phyloP scores from a whole-genome alignment of 2,113 vertebrate species.

The Halcyon senegalensis region DNA sequence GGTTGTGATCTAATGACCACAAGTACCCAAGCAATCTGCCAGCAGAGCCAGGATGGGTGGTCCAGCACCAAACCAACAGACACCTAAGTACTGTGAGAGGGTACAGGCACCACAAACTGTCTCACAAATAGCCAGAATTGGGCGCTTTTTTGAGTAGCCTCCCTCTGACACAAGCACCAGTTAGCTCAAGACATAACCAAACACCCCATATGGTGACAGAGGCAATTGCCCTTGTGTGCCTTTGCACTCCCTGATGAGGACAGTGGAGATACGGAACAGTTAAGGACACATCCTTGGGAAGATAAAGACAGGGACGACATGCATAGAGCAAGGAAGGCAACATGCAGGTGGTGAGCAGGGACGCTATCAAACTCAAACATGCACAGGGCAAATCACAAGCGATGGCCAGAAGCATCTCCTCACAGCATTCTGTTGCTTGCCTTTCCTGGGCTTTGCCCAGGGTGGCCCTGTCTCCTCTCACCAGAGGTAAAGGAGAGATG shows the following conservation, averaged over 20 bases:
- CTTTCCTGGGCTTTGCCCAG: neutral
- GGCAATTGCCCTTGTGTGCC: rapidly evolving
- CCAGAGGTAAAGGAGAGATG: neutral
- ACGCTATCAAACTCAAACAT: neutral
- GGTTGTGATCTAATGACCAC: neutral
- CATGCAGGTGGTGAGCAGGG: neutral
- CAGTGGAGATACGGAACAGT: neutral
- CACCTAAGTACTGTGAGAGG: neutral
- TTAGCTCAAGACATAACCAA: neutral
- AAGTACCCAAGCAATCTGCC: neutral
- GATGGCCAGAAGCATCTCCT: neutral
- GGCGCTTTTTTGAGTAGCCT: neutral
- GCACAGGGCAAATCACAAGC: neutral
- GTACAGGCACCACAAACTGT: neutral
- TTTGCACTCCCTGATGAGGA: neutral
- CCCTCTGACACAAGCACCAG: neutral
- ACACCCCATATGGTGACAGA: rapidly evolving
- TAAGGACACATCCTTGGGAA: neutral
- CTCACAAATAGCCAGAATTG: neutral
- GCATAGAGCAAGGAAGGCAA: neutral
- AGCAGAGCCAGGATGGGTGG: neutral
- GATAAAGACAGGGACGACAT: neutral
- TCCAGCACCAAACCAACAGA: neutral
- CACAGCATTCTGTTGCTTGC: rapidly evolving
- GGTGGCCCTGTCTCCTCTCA: neutral